Percentiles rank a stretch among this genome's conserved stretches.
Evolutionary conservation across 2,888 invertebrate species (phyloP).

Genomic region (Eledone cirrhosa): DNA sequence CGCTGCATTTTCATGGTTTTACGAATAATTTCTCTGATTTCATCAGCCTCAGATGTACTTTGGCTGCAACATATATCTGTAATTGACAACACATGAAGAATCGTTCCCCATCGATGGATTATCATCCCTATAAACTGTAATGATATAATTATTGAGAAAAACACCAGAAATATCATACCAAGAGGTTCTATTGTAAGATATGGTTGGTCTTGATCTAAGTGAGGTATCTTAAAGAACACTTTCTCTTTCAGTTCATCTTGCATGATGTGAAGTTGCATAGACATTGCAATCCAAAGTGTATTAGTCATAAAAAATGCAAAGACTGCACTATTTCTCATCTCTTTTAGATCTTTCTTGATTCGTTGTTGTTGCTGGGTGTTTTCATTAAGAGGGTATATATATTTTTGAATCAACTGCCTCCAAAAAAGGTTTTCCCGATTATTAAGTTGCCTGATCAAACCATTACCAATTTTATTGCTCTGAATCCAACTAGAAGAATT

Average conservation of each 20-base stretch:
- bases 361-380: conserved; percentile 75
- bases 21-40: conserved; percentile 48
- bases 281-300: conserved; percentile 97
- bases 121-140: conserved; percentile 98
- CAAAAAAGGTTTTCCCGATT: conserved; percentile 89
- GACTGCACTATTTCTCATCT: conserved; percentile 53
- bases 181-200: conserved; percentile 57
- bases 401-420: conserved; percentile 93
- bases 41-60: conserved; percentile 48
- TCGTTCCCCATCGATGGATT: conserved; percentile 95
- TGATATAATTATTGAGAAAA: conserved; percentile 94
- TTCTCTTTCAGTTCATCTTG: conserved; percentile 75
- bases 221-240: conserved; percentile 50
- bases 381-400: conserved; percentile 91
- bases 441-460: conserved; percentile 84
- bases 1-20: conserved; percentile 51
- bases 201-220: conserved; percentile 38
- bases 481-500: conserved; percentile 84
- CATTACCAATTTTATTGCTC: conserved; percentile 86
- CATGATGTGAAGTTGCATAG: conserved; percentile 89
- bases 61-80: conserved; percentile 76
- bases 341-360: conserved; percentile 47
- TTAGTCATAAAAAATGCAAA: conserved; percentile 83
- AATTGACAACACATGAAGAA: conserved; percentile 95
- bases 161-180: conserved; percentile 98